Percentiles rank a stretch among this genome's conserved stretches.
These are phyloP conservation scores for Casuarius casuarius DNA, from an alignment of 2,113 vertebrate species.

Conservation along the genomic window DNA sequence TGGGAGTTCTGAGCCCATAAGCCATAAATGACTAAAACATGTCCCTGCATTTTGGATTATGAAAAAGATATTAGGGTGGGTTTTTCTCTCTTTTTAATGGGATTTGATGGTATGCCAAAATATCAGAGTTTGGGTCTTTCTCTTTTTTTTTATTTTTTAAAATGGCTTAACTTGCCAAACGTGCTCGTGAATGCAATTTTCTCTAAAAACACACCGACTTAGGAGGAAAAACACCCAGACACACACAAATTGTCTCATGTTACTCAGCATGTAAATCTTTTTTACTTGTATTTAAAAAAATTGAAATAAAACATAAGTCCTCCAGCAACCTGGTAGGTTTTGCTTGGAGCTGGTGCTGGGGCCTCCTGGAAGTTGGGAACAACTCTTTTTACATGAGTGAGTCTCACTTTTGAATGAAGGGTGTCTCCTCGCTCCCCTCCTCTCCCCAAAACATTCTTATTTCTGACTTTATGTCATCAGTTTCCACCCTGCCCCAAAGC, in stretches of 20 bases:
- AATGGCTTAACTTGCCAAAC: background rate
- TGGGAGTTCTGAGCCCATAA: conserved; percentile 19
- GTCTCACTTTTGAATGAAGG: background rate
- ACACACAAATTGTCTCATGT: conserved; percentile 1
- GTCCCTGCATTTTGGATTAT: conserved; percentile 41
- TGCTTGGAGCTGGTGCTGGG: background rate
- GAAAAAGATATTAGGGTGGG: conserved; percentile 50
- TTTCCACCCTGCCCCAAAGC: background rate
- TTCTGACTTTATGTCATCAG: background rate
- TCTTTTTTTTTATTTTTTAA: background rate
- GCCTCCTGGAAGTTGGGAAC: background rate
- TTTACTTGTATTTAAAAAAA: background rate
- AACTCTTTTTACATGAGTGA: background rate
- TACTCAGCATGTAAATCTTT: background rate
- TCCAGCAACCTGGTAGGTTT: background rate
- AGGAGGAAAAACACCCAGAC: background rate
- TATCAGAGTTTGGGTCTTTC: conserved; percentile 7
- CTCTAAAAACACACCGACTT: background rate
- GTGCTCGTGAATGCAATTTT: conserved; percentile 23
- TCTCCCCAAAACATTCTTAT: background rate
- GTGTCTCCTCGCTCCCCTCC: background rate
- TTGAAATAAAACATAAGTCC: background rate
- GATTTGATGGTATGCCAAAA: conserved; percentile 44
- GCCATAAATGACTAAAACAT: conserved; percentile 64
- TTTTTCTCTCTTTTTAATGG: conserved; percentile 52